Base-by-base conservation (phyloP, 2,888 invertebrate species). In the Hesperia comma region DNA sequence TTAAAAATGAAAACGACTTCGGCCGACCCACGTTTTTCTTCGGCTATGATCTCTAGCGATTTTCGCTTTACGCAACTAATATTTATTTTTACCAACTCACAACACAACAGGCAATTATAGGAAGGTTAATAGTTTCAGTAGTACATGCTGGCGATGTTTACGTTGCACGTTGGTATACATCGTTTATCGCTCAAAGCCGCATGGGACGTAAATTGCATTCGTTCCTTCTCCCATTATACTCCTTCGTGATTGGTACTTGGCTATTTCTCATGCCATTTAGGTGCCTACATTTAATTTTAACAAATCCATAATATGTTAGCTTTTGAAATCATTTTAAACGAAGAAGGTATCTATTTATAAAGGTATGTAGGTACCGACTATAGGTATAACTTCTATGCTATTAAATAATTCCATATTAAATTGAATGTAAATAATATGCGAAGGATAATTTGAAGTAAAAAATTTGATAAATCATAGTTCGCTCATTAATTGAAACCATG, bases 1-100 rank as follows among this genome's bases (percentile, higher is more conserved):
- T 87, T 83, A 82, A 85, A 49, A 84, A 75, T 63, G 63, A 63
- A 63, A 63, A 63, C 56, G 56, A 57, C 63, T 56, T 57, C 54
- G 54, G 12, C 5, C 56, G 37, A 49, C 33, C 21, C 40, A 49
- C 56, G 14, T 40, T 46, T 21, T 41, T 43, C 19, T 33, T 57
- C 8, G 43, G 19, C 56, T 56, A 49, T 63, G 19, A 19, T 63
- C 56, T 46, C 54, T 19, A 14, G 63, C 33, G 43, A 63, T 63
- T 63, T 63, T 57, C n/a, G 46, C 15, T 63, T 37, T 56, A 63
- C 56, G 33, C 63, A 41, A 55, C 55, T 43, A 21, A 46, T 46
- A 55, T 63, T 63, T 63, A 63, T 63, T 55, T 56, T 63, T 61
- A 55, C 55, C 37, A 43, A 0, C 32, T 15, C 33, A 26, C 55